Percentiles rank a stretch among this genome's conserved stretches.
Evolutionary conservation across 2,797 vertebrate genomes (phyloP).

Genomic region (Brachymystax lenok): DNA sequence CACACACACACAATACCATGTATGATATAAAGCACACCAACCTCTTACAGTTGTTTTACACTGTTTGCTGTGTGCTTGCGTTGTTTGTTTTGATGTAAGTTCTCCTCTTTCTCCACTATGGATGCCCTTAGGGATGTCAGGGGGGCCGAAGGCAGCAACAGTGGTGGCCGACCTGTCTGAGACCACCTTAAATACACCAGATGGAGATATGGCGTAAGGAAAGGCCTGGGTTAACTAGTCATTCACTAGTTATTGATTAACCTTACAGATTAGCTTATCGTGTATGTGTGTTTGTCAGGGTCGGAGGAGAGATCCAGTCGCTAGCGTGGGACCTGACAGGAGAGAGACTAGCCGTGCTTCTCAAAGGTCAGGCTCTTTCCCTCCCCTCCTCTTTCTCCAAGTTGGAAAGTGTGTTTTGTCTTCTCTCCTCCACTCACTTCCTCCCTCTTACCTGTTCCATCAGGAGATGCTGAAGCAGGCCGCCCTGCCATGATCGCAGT

Average conservation of each 20-base stretch:
- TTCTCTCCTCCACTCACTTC: background rate
- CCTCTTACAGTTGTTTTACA: too few species aligned
- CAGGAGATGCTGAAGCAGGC: constrained; percentile 75
- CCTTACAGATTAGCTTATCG: background rate
- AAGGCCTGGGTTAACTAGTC: background rate
- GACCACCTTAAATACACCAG: constrained; percentile 80
- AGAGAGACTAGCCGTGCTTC: constrained; percentile 88
- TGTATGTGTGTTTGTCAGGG: constrained; percentile 50
- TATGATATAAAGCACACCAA: too few species aligned
- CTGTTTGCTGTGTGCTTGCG: background rate
- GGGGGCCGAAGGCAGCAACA: constrained; percentile 83
- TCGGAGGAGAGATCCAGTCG: constrained; percentile 86
- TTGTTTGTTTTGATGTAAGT: constrained; percentile 19
- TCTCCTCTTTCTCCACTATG: constrained; percentile 60
- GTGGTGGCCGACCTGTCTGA: constrained; percentile 92
- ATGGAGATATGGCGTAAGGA: constrained; percentile 85
- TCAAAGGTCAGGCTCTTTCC: constrained; percentile 69
- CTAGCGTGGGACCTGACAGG: constrained; percentile 92
- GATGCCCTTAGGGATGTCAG: constrained; percentile 71
- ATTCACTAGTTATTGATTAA: background rate
- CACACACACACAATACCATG: background rate
- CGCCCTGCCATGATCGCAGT: constrained; percentile 80
- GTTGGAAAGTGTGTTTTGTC: background rate
- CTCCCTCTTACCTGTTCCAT: background rate
- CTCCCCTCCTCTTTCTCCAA: constrained; percentile 1